Percentiles rank a stretch among this genome's conserved stretches.
Evolutionary conservation across 2,113 vertebrate species (phyloP).

Genomic region (Centropus bengalensis): DNA sequence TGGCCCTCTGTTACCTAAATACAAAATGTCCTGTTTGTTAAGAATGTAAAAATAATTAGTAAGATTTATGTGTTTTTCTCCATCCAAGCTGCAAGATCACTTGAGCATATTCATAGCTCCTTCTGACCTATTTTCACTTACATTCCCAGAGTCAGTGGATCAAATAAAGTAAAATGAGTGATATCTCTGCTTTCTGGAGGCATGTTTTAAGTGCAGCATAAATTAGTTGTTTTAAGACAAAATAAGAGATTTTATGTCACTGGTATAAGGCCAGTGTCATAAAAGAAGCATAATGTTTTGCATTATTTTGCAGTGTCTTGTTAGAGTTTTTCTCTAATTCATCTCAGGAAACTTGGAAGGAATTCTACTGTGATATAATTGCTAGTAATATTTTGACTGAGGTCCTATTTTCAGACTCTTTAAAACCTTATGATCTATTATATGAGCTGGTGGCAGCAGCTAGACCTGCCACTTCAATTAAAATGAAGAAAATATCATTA

Average conservation of each 20-base stretch:
- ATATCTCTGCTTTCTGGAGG: not conserved
- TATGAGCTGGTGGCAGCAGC: not conserved
- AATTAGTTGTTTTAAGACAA: not conserved
- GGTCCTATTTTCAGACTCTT: not conserved
- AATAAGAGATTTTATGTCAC: not conserved
- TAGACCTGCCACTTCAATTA: not conserved
- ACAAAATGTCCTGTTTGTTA: no score
- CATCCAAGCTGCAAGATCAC: no score
- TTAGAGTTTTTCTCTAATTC: not conserved
- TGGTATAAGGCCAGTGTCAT: not conserved
- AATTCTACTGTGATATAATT: not conserved
- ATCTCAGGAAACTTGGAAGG: not conserved
- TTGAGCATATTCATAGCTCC: no score
- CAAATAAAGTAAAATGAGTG: not conserved
- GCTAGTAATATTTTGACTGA: not conserved
- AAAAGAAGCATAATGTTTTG: not conserved
- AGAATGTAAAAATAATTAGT: no score
- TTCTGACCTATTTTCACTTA: no score
- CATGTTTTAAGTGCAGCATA: not conserved
- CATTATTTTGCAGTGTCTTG: no score
- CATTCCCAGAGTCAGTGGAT: not conserved
- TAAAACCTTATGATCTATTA: not conserved
- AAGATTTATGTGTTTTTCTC: no score
- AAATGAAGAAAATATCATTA: constrained; percentile 16
- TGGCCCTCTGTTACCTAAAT: no score